A percentile compares a stretch with the other conserved stretches of the same genome.
phyloP scores from a whole-genome alignment of 2,888 invertebrate genomes.

The Ormyrus pomaceus region DNA sequence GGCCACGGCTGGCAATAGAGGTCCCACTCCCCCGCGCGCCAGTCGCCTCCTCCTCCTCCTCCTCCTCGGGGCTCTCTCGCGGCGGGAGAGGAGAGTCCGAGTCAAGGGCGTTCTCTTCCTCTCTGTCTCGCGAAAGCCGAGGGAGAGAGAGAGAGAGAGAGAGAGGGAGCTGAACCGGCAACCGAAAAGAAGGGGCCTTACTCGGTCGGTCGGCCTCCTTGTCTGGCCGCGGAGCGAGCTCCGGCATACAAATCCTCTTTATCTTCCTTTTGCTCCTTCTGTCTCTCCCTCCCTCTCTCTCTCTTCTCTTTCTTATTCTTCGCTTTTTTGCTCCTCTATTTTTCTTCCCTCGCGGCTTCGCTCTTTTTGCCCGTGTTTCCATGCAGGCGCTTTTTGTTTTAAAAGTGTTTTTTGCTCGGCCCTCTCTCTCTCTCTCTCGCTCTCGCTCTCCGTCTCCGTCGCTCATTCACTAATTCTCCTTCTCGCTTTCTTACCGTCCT shows the following conservation, averaged over 20 bases:
- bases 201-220: conserved; percentile 24
- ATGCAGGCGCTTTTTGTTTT: conserved; percentile 38
- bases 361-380: conserved; percentile 25
- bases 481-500: conserved; percentile 54
- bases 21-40: conserved; percentile 71
- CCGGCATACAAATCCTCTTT: conserved; percentile 41
- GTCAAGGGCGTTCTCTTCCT: conserved; percentile 71
- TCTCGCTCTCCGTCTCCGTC: conserved; percentile 17
- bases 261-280: conserved; percentile 40
- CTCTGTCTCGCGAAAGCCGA: background rate
- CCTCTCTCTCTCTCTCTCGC: conserved; percentile 3
- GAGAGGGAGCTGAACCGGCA: conserved; percentile 20
- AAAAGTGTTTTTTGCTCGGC: conserved; percentile 33
- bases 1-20: conserved; percentile 66
- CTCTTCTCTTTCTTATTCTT: conserved; percentile 43
- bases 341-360: conserved; percentile 21
- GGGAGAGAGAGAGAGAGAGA: conserved; percentile 27
- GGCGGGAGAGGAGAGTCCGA: conserved; percentile 63
- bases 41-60: background rate
- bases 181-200: conserved; percentile 54
- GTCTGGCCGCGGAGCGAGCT: conserved; percentile 16
- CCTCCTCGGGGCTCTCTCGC: background rate
- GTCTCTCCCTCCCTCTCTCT: conserved; percentile 27
- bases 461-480: conserved; percentile 54
- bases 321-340: conserved; percentile 31